Base-by-base conservation (phyloP, 2,797 vertebrate species). In the Morelia viridis region DNA sequence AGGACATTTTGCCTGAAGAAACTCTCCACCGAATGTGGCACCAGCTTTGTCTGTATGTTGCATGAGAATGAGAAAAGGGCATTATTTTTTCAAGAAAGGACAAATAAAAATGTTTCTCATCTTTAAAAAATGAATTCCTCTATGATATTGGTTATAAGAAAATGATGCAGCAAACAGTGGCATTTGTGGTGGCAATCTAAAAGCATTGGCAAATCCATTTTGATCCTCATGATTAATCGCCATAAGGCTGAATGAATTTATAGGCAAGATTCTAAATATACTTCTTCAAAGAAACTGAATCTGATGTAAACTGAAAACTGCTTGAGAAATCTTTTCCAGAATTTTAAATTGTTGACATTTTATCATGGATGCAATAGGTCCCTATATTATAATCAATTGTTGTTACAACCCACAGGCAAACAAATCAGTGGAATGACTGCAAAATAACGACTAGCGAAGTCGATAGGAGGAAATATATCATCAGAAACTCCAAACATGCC, bases 191-290 rank as follows among this genome's bases (percentile, higher is more conserved):
- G 56, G 65, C 65, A 87, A 76, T 87, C 61, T 26, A 15, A 91
- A 76, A 50, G 56, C 56, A 76, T 85, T 60, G 64, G 76, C 90
- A 91, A 76, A 87, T 71, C 53, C 68, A 91, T 87, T 91, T 76
- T 71, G 85, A 87, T 91, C 71, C 31, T 91, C 57, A 0, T 87
- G 85, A 91, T 87, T 87, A 76, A 71, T 87, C 76, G 65, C 85
- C 85, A 87, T 76, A 26, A 60, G 90, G 58, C 50, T 62, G 62
- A 24, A 85, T 85, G 19, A 91, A 64, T 88, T 88, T 64, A 46
- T 50, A 91, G 61, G 28, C 31, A 19, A 91, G 53, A 41, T 88
- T 46, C 57, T 56, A 83, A 88, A 91, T 83, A 60, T 91, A 62
- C 60, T 62, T 88, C 60, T 53, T 31, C 50, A 91, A 88, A 88